Evolutionary conservation across 2,113 vertebrate species (phyloP), one percentile per base, ranked within the genome.

Genomic region (Rousettus leschenaultii): DNA sequence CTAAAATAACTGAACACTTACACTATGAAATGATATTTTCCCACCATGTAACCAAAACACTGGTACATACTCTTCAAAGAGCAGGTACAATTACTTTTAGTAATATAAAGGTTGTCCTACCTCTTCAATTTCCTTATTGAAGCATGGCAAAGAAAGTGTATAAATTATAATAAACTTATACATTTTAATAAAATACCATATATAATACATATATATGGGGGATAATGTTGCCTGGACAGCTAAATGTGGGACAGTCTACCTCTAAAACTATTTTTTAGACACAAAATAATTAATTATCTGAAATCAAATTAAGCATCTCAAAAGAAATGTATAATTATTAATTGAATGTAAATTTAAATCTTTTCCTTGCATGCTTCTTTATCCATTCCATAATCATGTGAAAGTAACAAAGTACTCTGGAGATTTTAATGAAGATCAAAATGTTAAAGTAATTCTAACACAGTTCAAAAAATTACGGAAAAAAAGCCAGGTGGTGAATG

Each of bases 51-150:
- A 92, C 57, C 95, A 83, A 86, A 98, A 95, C 91, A 97, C 18
- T 96, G 91, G 85, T 97, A 96, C 90, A 95, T 96, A 98, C 86
- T 97, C 97, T 97, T 92, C 95, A 87, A 94, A 97, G 91, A 98
- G 98, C 95, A 94, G 91, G 92, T 95, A 88, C 65, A 97, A 96
- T 98, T 96, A 97, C 91, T 94, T 89, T 95, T 83, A 82, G 96
- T 98, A 98, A 98, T 94, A 98, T 98, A 98, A 98, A 98, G 97
- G 94, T 98, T 98, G 98, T 99, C 99, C 99, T 99, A 99, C 99
- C 99, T 99, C 99, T 99, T 99, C 99, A 98, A 99, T 99, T 99
- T 99, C 99, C 99, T 99, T 99, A 98, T 98, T 98, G 99, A 99
- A 98, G 99, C 99, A 99, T 99, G 99, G 98, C 96, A 98, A 99